Percentiles rank a stretch among this genome's conserved stretches.
Conservation (phyloP, 2,888 invertebrate genomes). For the Nipponacmea schrenckii region DNA sequence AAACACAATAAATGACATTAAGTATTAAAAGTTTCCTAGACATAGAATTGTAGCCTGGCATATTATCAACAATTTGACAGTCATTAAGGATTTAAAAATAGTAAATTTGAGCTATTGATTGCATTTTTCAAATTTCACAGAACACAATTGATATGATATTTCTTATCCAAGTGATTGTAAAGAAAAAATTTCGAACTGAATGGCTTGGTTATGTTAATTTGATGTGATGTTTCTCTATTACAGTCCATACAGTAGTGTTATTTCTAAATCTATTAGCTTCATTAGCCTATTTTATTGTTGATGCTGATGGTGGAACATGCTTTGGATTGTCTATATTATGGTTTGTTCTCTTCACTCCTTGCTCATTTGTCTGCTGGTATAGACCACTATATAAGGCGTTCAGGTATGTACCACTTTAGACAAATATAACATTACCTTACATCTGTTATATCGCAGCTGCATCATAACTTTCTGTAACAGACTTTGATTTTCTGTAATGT, state of each 20-base stretch:
- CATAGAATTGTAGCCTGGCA: too few species aligned
- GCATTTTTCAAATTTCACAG: neutral
- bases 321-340: conserved; percentile 92
- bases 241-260: conserved; percentile 90
- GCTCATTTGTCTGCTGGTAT: conserved; percentile 99
- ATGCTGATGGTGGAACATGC: conserved; percentile 71
- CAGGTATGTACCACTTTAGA: conserved; percentile 70
- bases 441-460: too few species aligned
- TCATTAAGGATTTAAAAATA: too few species aligned
- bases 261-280: conserved; percentile 87
- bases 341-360: conserved; percentile 90
- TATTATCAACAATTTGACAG: too few species aligned
- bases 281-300: conserved; percentile 78
- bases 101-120: neutral
- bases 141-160: too few species aligned
- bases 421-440: neutral
- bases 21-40: too few species aligned
- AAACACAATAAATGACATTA: too few species aligned
- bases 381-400: conserved; percentile 99
- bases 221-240: conserved; percentile 66
- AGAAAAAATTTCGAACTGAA: too few species aligned
- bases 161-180: too few species aligned
- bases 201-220: too few species aligned
- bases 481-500: neutral
- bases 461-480: too few species aligned